phyloP scores from a whole-genome alignment of 1,140 invertebrate genomes.

The Drosophila pallidifrons region DNA sequence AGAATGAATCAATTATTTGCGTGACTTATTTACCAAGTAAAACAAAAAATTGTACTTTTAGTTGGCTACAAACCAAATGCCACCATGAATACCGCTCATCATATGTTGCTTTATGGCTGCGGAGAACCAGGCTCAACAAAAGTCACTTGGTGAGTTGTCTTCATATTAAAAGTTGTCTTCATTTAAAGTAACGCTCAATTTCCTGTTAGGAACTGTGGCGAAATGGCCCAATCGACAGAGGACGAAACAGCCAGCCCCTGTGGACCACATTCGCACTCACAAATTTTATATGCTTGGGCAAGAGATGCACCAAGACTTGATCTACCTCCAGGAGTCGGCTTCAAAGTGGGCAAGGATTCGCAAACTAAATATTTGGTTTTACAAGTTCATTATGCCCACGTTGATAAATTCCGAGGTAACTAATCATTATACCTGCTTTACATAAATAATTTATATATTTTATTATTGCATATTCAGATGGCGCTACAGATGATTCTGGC shows the following conservation, averaged over 20 bases:
- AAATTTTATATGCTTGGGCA: slow-evolving; percentile 98
- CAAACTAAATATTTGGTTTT: slow-evolving; percentile 92
- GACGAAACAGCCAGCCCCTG: slow-evolving; percentile 89
- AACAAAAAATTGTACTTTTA: slow-evolving; percentile 73
- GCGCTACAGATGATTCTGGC: slow-evolving; percentile 92
- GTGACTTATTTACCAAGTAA: not conserved
- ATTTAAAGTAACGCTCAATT: not conserved
- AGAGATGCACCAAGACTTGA: slow-evolving; percentile 94
- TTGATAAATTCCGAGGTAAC: slow-evolving; percentile 90
- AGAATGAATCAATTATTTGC: not conserved
- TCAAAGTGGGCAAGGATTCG: slow-evolving; percentile 91
- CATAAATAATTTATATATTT: not conserved
- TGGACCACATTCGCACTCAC: slow-evolving; percentile 88
- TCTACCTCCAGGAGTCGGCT: slow-evolving; percentile 93
- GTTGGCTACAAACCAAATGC: slow-evolving; percentile 97
- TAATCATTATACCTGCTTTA: not conserved
- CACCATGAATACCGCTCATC: slow-evolving; percentile 95
- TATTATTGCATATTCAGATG: slow-evolving; percentile 86
- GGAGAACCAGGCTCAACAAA: slow-evolving; percentile 91
- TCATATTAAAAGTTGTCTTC: not conserved
- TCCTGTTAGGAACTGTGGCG: slow-evolving; percentile 92
- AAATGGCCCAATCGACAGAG: slow-evolving; percentile 90
- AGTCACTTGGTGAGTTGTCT: slow-evolving; percentile 87
- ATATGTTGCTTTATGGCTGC: slow-evolving; percentile 98
- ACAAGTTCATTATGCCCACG: slow-evolving; percentile 96